A percentile compares a stretch with the other conserved stretches of the same genome.
phyloP scores from a whole-genome alignment of 1,140 invertebrate species.

The Bombus consobrinus region DNA sequence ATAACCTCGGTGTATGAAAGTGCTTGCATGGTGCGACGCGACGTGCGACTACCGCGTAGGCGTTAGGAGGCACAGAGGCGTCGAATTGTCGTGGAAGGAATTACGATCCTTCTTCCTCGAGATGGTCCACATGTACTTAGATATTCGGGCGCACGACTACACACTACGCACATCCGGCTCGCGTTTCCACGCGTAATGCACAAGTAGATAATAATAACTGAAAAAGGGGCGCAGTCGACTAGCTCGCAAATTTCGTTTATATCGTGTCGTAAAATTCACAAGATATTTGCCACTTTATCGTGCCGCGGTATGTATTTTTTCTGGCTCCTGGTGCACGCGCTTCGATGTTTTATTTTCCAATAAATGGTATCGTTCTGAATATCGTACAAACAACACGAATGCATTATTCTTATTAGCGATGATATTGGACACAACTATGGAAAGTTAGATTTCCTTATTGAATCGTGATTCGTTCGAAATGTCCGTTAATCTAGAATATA shows the following conservation, averaged over 20 bases:
- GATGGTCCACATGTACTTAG: background rate
- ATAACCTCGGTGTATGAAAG: constrained; percentile 35
- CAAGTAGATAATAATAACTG: constrained; percentile 58
- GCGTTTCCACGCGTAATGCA: constrained; percentile 40
- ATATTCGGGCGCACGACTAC: constrained; percentile 13
- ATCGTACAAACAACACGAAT: too few relatives aligned
- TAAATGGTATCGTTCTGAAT: background rate
- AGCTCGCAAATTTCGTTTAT: constrained; percentile 51
- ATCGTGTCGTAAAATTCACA: constrained; percentile 28
- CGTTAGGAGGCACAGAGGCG: constrained; percentile 59
- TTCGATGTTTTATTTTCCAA: background rate
- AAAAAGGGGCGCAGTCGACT: background rate
- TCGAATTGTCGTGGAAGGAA: constrained; percentile 64
- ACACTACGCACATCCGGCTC: constrained; percentile 28
- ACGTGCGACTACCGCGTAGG: constrained; percentile 39
- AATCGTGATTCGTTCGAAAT: too few relatives aligned
- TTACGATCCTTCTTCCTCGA: constrained; percentile 43
- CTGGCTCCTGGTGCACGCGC: too few relatives aligned
- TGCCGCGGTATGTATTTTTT: background rate
- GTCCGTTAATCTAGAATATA: too few relatives aligned
- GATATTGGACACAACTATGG: too few relatives aligned
- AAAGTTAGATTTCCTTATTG: too few relatives aligned
- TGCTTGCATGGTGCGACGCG: background rate
- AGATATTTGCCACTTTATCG: constrained; percentile 28
- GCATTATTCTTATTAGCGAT: too few relatives aligned